phyloP scores from a whole-genome alignment of 2,888 invertebrate species.

The Argynnis bischoffii region DNA sequence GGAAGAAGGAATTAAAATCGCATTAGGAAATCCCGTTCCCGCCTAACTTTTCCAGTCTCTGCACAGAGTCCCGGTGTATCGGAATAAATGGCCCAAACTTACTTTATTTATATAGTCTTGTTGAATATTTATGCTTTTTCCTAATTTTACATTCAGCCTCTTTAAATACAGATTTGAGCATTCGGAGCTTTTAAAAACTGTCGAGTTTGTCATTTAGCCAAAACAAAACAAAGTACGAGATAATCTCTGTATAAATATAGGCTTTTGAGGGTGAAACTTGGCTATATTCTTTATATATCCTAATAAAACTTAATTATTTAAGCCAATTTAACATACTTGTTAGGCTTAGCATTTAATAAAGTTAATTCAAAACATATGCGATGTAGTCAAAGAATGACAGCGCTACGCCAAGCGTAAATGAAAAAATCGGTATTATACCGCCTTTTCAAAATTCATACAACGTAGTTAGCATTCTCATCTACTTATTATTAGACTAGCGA shows the following conservation, averaged over 20 bases:
- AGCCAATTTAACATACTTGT: too few species aligned
- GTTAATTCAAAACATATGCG: too few species aligned
- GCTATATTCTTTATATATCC: too few species aligned
- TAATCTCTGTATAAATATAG: neutral
- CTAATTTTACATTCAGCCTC: slow-evolving; percentile 71
- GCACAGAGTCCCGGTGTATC: slow-evolving; percentile 76
- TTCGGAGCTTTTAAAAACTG: slow-evolving; percentile 29
- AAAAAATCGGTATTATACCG: too few species aligned
- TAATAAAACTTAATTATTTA: too few species aligned
- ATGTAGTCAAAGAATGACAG: too few species aligned
- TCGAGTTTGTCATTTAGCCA: slow-evolving; percentile 22
- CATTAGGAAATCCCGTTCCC: slow-evolving; percentile 80
- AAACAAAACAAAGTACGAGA: slow-evolving; percentile 19
- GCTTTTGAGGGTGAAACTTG: neutral
- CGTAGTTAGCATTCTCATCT: too few species aligned
- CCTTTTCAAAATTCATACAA: too few species aligned
- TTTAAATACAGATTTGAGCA: slow-evolving; percentile 61
- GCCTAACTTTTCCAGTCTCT: slow-evolving; percentile 78
- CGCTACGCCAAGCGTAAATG: too few species aligned
- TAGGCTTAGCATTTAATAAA: too few species aligned
- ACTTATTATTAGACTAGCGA: too few species aligned
- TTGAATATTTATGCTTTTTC: slow-evolving; percentile 78
- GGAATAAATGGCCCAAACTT: slow-evolving; percentile 80
- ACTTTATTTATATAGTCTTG: slow-evolving; percentile 78
- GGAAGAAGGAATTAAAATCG: slow-evolving; percentile 80